Evolutionary conservation across 2,113 vertebrate species (phyloP).

Genomic region (Holacanthus passer): DNA sequence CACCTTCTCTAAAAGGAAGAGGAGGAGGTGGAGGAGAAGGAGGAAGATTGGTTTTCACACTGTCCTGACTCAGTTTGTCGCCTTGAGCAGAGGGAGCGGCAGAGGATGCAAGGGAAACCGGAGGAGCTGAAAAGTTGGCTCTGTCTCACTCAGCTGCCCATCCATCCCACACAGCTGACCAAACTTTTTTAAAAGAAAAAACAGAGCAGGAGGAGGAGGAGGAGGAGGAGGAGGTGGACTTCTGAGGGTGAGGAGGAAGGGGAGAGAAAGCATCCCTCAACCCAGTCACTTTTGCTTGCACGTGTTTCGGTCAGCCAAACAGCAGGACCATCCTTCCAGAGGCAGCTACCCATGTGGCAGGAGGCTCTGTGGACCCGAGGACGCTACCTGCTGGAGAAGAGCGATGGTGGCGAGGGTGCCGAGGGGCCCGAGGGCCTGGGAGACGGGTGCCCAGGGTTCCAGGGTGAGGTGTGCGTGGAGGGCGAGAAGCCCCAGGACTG

Average conservation of each 20-base stretch:
- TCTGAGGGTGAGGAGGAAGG: constrained; percentile 1
- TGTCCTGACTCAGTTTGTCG: constrained; percentile 62
- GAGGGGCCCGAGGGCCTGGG: constrained; percentile 74
- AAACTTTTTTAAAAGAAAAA: constrained; percentile 55
- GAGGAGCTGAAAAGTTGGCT: constrained; percentile 62
- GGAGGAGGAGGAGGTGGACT: not conserved
- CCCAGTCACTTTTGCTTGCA: not conserved
- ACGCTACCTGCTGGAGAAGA: constrained; percentile 82
- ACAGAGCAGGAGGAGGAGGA: not conserved
- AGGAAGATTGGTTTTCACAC: constrained; percentile 36
- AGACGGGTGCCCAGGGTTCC: constrained; percentile 67
- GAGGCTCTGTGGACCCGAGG: constrained; percentile 81
- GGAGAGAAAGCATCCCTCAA: constrained; percentile 12
- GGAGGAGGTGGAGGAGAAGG: constrained; percentile 34
- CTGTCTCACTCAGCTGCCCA: constrained; percentile 43
- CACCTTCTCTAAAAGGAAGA: constrained; percentile 17
- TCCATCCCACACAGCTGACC: constrained; percentile 43
- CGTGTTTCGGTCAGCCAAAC: constrained; percentile 21
- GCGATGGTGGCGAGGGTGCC: constrained; percentile 70
- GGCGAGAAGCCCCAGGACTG: constrained; percentile 89
- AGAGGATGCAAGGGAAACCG: constrained; percentile 50
- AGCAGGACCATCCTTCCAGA: constrained; percentile 32
- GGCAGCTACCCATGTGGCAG: constrained; percentile 79
- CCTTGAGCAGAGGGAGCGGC: constrained; percentile 41
- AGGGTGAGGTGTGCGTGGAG: constrained; percentile 62